These are phyloP conservation scores for Drosophila paramelanica DNA, from an alignment of 2,888 invertebrate genomes.

Conservation along the genomic window DNA sequence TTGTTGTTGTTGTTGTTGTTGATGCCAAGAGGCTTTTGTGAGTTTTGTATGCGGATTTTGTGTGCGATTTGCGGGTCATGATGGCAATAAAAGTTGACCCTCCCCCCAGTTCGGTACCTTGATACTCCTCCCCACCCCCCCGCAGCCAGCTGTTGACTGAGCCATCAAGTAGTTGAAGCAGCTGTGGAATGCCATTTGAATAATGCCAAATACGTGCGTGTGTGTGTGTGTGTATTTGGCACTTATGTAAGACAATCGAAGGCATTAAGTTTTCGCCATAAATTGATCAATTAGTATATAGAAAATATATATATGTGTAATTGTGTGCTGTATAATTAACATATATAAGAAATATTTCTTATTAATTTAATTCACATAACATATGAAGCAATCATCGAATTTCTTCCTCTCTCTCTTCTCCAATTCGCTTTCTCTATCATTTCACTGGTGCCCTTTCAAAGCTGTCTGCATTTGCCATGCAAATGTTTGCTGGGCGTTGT, in stretches of 20 bases:
- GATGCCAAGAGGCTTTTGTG: conserved; percentile 59
- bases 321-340: too few relatives aligned
- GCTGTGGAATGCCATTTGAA: conserved; percentile 39
- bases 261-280: conserved; percentile 7
- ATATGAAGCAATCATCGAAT: conserved; percentile 50
- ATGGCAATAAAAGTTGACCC: conserved; percentile 64
- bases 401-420: conserved; percentile 9
- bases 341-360: neutral
- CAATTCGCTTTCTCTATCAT: neutral
- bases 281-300: neutral
- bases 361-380: conserved; percentile 50
- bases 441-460: neutral
- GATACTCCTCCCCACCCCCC: neutral
- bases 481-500: conserved; percentile 52
- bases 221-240: conserved; percentile 28
- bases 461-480: conserved; percentile 48
- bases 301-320: neutral
- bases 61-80: conserved; percentile 69
- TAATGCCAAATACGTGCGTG: conserved; percentile 31
- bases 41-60: conserved; percentile 65
- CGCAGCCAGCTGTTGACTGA: conserved; percentile 1
- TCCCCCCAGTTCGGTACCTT: neutral
- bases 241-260: conserved; percentile 4
- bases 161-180: conserved; percentile 37
- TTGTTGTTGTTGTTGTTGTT: neutral